Conservation (phyloP, 2,797 vertebrate species). For the Phalanger gymnotis region DNA sequence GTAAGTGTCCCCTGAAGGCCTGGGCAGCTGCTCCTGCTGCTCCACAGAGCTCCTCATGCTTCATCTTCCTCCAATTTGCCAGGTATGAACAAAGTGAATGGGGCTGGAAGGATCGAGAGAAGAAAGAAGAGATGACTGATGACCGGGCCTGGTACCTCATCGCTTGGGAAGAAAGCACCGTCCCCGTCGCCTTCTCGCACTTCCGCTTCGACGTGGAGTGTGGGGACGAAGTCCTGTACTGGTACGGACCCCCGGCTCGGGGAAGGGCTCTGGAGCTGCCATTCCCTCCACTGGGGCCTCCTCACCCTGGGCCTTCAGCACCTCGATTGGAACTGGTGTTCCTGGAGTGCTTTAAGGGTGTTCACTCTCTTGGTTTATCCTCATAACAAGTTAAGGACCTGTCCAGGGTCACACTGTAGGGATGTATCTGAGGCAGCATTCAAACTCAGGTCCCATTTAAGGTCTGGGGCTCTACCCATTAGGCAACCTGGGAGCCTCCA, state of each 20-base stretch:
- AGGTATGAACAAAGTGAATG: constrained; percentile 98
- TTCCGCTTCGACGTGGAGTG: constrained; percentile 97
- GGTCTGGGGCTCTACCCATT: neutral
- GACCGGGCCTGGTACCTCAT: constrained; percentile 97
- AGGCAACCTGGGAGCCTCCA: fast-evolving
- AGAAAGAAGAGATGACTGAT: constrained; percentile 94
- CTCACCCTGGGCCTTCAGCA: too few species aligned
- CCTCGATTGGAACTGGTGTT: neutral
- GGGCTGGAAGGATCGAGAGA: constrained; percentile 98
- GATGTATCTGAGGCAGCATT: neutral
- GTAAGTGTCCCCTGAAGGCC: constrained; percentile 83
- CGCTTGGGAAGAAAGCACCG: constrained; percentile 87
- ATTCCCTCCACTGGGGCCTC: neutral
- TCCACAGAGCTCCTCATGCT: neutral
- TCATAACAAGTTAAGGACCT: neutral
- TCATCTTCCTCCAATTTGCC: constrained; percentile 31
- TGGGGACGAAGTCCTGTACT: constrained; percentile 96
- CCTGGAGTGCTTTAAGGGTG: neutral
- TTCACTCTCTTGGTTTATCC: neutral
- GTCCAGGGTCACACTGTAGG: neutral
- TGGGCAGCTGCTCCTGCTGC: neutral
- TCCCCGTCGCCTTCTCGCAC: constrained; percentile 94
- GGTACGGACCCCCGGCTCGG: constrained; percentile 82
- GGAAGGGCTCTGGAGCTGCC: neutral
- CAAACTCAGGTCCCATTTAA: neutral